These are phyloP conservation scores for Epinephelus malabaricus DNA, from an alignment of 2,797 vertebrate species.

Conservation along the genomic window DNA sequence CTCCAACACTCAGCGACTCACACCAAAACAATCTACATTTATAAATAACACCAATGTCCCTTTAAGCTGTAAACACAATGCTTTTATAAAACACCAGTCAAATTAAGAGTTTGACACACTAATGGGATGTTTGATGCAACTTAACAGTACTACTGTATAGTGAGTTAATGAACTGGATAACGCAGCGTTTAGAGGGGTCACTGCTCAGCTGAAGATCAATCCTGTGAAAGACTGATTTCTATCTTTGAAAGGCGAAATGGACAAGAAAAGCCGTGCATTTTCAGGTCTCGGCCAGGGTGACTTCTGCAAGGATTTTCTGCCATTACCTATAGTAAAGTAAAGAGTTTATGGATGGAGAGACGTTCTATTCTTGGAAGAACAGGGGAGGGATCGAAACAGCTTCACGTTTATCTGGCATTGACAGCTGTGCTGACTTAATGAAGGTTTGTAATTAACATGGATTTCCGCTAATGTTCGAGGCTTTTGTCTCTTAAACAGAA, in stretches of 20 bases:
- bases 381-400: slow-evolving; percentile 81
- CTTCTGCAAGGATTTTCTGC: slow-evolving; percentile 77
- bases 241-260: slow-evolving; percentile 46
- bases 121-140: slow-evolving; percentile 26
- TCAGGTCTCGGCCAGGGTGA: slow-evolving; percentile 62
- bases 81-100: slow-evolving; percentile 48
- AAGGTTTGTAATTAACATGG: slow-evolving; percentile 90
- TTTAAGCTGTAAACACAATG: not conserved
- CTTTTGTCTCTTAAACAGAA: slow-evolving; percentile 89
- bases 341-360: slow-evolving; percentile 67
- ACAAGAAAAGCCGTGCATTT: slow-evolving; percentile 25
- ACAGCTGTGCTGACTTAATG: slow-evolving; percentile 91
- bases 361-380: slow-evolving; percentile 70
- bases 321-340: slow-evolving; percentile 62
- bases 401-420: slow-evolving; percentile 88
- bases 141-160: slow-evolving; percentile 9
- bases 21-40: too few relatives aligned
- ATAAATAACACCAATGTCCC: too few relatives aligned
- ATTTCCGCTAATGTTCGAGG: slow-evolving; percentile 88
- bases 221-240: slow-evolving; percentile 47
- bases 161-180: slow-evolving; percentile 44
- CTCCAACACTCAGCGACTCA: too few relatives aligned
- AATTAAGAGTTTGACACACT: slow-evolving; percentile 38
- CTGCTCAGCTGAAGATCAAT: slow-evolving; percentile 47
- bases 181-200: slow-evolving; percentile 32